Base-by-base conservation (phyloP, 2,888 invertebrate species). In the Bruchidius siliquastri region DNA sequence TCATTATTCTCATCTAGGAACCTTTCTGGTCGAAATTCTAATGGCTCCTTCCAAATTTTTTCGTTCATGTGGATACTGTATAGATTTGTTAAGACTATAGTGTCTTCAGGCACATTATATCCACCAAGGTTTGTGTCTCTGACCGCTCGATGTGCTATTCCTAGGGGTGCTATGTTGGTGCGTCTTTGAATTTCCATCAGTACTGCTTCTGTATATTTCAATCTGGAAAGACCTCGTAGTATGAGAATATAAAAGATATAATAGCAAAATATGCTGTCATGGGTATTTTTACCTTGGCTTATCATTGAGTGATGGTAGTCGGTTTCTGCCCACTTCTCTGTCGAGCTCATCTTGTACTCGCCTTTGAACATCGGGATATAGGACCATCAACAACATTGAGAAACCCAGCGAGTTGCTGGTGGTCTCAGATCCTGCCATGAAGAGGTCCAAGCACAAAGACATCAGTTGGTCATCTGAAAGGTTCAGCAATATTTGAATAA, bases 401-500 rank as follows among this genome's bases (percentile, higher is more conserved):
- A 90, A 91, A 0, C 89, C 88, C 13, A 91, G 85, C 0, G 91
- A 90, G 80, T 91, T 92, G 77, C 90, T 90, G 0, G 92, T 92
- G 0, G 93, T 93, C 84, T 93, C 92, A 71, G 91, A 89, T 0
- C 93, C 93, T 6, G 92, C 93, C 86, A 92, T 89, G 26, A 93
- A 89, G 73, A 93, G 85, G 80, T 93, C 93, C 80, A 92, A 82
- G 79, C 92, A 92, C 0, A 92, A 68, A 0, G 86, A 83, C 74
- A 86, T 80, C 20, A 87, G 76, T 78, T 87, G 87, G 71, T 86
- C 84, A 74, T 85, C 86, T 84, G 76, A 70, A 82, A 79, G 13
- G 21, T 22, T 4, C 2, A 26, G 26, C n/a, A n/a, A n/a, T n/a
- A n/a, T n/a, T n/a, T n/a, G n/a, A n/a, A n/a, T n/a, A n/a, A n/a